Percentiles rank a stretch among this genome's conserved stretches.
Conservation (phyloP, 2,113 vertebrate species). For the Pseudolaguvia tuberculata region DNA sequence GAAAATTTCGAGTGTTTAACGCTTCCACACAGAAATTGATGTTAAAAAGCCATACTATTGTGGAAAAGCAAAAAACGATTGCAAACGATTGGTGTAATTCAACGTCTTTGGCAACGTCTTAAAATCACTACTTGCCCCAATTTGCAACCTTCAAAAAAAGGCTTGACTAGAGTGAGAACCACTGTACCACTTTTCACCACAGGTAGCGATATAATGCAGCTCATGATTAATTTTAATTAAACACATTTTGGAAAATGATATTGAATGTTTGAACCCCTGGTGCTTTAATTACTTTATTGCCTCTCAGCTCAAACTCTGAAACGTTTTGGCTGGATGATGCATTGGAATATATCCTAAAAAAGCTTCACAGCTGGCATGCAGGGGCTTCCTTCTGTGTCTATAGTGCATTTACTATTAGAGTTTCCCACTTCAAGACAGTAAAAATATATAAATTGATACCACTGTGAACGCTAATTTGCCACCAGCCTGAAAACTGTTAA, state of each 20-base stretch:
- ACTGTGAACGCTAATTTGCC: conserved; percentile 57
- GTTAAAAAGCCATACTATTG: conserved; percentile 48
- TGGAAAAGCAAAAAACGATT: conserved; percentile 35
- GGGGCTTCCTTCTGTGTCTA: conserved; percentile 51
- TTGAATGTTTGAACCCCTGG: conserved; percentile 66
- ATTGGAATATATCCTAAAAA: conserved; percentile 57
- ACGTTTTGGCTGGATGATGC: conserved; percentile 53
- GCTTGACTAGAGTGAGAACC: conserved; percentile 52
- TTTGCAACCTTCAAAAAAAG: conserved; percentile 48
- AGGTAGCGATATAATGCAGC: conserved; percentile 72
- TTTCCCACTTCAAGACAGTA: conserved; percentile 50
- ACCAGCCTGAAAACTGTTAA: conserved; percentile 58
- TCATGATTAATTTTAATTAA: conserved; percentile 74
- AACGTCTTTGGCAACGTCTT: conserved; percentile 50
- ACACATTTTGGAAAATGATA: conserved; percentile 69
- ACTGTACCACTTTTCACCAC: conserved; percentile 68
- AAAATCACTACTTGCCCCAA: conserved; percentile 52
- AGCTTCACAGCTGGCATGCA: conserved; percentile 53
- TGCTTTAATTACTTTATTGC: conserved; percentile 61
- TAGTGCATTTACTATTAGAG: conserved; percentile 53
- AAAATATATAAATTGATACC: conserved; percentile 57
- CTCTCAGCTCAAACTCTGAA: conserved; percentile 55
- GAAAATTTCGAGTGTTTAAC: conserved; percentile 41
- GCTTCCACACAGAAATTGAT: conserved; percentile 38
- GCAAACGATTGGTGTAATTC: conserved; percentile 50